Conservation (phyloP, 2,797 vertebrate species). For the Phrynocephalus guinanensis region DNA sequence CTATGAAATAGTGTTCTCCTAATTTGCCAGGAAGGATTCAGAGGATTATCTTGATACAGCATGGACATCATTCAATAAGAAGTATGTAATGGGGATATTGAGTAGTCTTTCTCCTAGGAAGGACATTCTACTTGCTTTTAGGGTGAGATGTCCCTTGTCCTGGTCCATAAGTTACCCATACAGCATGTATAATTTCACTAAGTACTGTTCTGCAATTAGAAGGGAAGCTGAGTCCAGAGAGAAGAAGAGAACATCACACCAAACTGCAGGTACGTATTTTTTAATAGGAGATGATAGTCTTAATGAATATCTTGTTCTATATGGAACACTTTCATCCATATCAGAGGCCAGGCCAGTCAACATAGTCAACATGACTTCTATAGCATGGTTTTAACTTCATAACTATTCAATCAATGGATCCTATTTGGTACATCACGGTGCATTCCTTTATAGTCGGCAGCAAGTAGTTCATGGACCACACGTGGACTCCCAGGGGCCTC, state of each 20-base stretch:
- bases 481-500: too few species aligned
- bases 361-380: not conserved
- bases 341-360: too few species aligned
- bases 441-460: too few species aligned
- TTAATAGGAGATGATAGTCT: not conserved
- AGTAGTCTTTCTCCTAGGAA: not conserved
- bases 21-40: slow-evolving; percentile 19
- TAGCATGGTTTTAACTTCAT: too few species aligned
- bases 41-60: not conserved
- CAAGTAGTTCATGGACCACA: too few species aligned
- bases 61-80: slow-evolving; percentile 4
- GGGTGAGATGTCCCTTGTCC: too few species aligned
- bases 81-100: not conserved
- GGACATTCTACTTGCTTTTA: too few species aligned
- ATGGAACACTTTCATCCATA: not conserved
- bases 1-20: slow-evolving; percentile 4
- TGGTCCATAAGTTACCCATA: too few species aligned
- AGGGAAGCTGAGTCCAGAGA: not conserved
- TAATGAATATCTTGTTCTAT: not conserved
- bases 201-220: too few species aligned
- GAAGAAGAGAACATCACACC: not conserved
- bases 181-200: too few species aligned
- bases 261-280: not conserved
- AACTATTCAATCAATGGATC: not conserved
- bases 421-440: not conserved